These are phyloP conservation scores for Anaspis maculata DNA, from an alignment of 2,888 invertebrate genomes.

Conservation along the genomic window DNA sequence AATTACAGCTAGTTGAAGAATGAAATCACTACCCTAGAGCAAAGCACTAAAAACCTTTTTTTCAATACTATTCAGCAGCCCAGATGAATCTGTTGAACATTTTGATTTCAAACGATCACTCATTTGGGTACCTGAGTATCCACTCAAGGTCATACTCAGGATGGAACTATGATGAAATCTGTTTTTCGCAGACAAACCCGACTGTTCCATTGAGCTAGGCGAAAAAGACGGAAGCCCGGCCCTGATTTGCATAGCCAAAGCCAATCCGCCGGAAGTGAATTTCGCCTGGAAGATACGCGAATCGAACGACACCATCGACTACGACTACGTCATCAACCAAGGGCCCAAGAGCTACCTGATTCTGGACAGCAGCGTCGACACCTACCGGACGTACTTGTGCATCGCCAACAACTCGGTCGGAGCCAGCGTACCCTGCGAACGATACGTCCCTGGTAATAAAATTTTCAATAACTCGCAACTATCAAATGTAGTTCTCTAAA, in stretches of 20 bases:
- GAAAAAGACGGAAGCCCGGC: conserved; percentile 67
- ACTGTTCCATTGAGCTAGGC: conserved; percentile 68
- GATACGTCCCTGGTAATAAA: conserved; percentile 61
- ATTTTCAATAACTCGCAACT: too few species aligned
- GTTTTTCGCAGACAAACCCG: conserved; percentile 61
- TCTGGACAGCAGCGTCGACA: conserved; percentile 53
- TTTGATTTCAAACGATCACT: too few species aligned
- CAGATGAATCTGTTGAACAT: too few species aligned
- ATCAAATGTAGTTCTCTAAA: too few species aligned
- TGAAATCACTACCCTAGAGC: too few species aligned
- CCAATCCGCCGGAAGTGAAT: conserved; percentile 69
- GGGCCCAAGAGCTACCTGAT: conserved; percentile 54
- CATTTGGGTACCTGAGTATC: too few species aligned
- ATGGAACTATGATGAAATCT: too few species aligned
- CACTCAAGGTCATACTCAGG: too few species aligned
- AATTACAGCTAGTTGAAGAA: too few species aligned
- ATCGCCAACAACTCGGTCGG: conserved; percentile 80
- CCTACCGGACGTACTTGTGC: conserved; percentile 73
- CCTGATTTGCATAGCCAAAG: conserved; percentile 70
- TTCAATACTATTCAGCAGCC: too few species aligned
- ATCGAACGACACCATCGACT: conserved; percentile 67
- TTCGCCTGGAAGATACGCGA: conserved; percentile 81
- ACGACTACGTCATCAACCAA: conserved; percentile 49
- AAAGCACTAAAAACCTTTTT: too few species aligned
- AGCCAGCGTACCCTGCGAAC: conserved; percentile 51